Conservation (phyloP, 2,888 invertebrate genomes). For the Lordiphosa andalusiaca region DNA sequence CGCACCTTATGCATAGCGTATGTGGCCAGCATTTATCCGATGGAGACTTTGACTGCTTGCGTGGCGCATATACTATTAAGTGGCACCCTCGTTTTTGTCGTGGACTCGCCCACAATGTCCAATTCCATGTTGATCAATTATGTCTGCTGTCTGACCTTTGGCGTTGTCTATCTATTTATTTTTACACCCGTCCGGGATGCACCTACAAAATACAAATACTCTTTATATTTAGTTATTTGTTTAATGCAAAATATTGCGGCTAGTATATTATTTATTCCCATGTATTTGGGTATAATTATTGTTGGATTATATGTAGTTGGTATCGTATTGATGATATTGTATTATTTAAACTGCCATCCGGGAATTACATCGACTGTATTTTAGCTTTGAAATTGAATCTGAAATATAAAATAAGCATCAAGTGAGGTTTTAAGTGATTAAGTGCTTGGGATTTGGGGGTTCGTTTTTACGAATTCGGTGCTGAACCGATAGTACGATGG, state of each 20-base stretch:
- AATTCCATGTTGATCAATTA: conserved; percentile 32
- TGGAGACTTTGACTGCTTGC: conserved; percentile 39
- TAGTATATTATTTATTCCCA: conserved; percentile 32
- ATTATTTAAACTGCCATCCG: conserved; percentile 51
- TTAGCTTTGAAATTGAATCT: neutral
- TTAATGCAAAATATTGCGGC: conserved; percentile 31
- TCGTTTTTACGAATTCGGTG: no score
- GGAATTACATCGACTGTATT: conserved; percentile 34
- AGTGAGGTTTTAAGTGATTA: no score
- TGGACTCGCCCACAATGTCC: conserved; percentile 45
- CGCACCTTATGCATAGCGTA: conserved; percentile 50
- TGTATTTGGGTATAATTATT: conserved; percentile 28
- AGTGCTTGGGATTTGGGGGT: no score
- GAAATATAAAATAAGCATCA: no score
- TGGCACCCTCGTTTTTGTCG: conserved; percentile 37
- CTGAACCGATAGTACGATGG: no score
- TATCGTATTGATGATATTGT: conserved; percentile 41
- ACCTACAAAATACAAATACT: conserved; percentile 56
- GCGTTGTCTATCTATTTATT: conserved; percentile 53
- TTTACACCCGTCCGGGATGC: conserved; percentile 53
- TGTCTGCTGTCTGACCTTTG: conserved; percentile 51
- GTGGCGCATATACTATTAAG: conserved; percentile 33
- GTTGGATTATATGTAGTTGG: conserved; percentile 38
- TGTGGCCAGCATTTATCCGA: conserved; percentile 48
- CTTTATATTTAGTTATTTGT: conserved; percentile 43